Percentiles rank a stretch among this genome's conserved stretches.
Conservation (phyloP, 2,113 vertebrate species). For the Nesoenas mayeri region DNA sequence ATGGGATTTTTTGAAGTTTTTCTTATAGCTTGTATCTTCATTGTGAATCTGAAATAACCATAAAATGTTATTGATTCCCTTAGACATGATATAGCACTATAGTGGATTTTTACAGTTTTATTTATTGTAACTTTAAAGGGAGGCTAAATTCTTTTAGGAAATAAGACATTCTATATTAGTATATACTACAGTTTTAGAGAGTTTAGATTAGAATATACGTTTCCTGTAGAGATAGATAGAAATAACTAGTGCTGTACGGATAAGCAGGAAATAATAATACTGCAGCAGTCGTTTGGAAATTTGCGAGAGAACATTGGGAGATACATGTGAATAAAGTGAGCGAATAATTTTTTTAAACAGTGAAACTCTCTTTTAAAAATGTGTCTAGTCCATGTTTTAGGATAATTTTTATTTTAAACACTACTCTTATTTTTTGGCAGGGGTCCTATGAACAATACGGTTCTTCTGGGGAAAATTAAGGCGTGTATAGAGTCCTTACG, state of each 20-base stretch:
- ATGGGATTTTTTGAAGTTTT: not conserved
- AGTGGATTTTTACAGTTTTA: not conserved
- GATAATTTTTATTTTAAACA: not conserved
- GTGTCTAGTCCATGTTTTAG: not conserved
- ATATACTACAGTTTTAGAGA: not conserved
- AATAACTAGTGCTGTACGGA: not conserved
- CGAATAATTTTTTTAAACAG: not conserved
- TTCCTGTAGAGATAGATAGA: not conserved
- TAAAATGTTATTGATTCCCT: not conserved
- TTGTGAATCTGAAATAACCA: not conserved
- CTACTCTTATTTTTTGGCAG: slow-evolving; percentile 61
- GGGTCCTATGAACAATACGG: slow-evolving; percentile 72
- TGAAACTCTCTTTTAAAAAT: not conserved
- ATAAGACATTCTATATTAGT: not conserved
- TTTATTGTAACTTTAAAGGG: not conserved
- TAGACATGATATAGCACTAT: not conserved
- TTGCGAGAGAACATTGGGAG: not conserved
- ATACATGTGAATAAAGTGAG: not conserved
- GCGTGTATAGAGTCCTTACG: slow-evolving; percentile 73
- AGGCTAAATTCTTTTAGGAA: not conserved
- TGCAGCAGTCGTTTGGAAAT: not conserved
- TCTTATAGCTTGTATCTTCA: not conserved
- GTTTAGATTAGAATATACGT: not conserved
- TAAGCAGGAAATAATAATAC: not conserved
- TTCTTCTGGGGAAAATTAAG: slow-evolving; percentile 77